These are phyloP conservation scores for Physocephala rufipes DNA, from an alignment of 2,888 invertebrate species.

Conservation along the genomic window DNA sequence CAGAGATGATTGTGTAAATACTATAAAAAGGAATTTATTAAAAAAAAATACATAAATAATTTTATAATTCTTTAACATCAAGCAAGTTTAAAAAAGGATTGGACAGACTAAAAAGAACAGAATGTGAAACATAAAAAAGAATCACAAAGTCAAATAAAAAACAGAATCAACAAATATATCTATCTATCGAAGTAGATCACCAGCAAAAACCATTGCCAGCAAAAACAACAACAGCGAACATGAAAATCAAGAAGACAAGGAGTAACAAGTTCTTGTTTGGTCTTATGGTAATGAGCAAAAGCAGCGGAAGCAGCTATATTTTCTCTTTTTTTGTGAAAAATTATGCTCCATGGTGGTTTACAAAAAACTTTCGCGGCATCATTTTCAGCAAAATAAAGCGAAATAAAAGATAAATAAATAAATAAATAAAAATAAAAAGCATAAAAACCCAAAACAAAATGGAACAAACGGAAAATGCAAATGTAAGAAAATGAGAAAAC, in stretches of 20 bases:
- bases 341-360: neutral
- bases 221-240: neutral
- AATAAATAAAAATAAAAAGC: neutral
- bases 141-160: neutral
- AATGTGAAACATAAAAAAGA: neutral
- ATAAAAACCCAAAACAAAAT: neutral
- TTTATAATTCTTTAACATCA: conserved; percentile 5
- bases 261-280: neutral
- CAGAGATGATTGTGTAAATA: too few species aligned
- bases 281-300: conserved; percentile 31
- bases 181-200: too few species aligned
- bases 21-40: neutral
- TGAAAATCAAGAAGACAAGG: conserved; percentile 5
- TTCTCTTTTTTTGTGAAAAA: neutral
- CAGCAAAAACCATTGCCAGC: too few species aligned
- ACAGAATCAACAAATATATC: neutral
- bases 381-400: neutral
- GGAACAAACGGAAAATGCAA: neutral
- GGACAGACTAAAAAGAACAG: too few species aligned
- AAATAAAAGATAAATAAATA: neutral
- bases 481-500: neutral
- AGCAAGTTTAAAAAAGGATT: too few species aligned
- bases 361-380: conserved; percentile 10
- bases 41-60: neutral
- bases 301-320: conserved; percentile 4